Conservation (phyloP, 2,797 vertebrate genomes). For the Mus spretus region DNA sequence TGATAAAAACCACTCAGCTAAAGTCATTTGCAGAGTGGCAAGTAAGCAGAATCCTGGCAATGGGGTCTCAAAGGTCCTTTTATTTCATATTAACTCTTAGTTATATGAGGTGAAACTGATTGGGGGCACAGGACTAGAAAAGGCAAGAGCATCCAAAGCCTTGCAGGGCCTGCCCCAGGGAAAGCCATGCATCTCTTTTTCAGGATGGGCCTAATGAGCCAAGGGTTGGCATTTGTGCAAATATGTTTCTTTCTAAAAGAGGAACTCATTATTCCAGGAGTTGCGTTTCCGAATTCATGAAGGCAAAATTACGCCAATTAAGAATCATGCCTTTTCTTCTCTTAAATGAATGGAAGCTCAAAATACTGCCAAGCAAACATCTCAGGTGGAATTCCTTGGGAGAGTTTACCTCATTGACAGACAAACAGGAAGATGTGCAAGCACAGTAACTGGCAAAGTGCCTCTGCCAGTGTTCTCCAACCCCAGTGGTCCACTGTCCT, state of each 20-base stretch:
- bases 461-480: not conserved
- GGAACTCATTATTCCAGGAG: conserved; percentile 65
- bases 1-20: conserved; percentile 77
- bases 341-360: conserved; percentile 74
- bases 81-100: conserved; percentile 82
- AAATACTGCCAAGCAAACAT: conserved; percentile 76
- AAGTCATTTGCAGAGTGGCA: conserved; percentile 81
- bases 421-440: not conserved
- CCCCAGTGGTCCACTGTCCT: not conserved
- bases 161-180: conserved; percentile 39
- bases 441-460: not conserved
- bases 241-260: conserved; percentile 69
- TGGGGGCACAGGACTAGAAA: conserved; percentile 41
- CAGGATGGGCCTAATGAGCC: conserved; percentile 44
- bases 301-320: conserved; percentile 72
- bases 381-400: conserved; percentile 47
- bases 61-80: conserved; percentile 70
- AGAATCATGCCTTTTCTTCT: conserved; percentile 78
- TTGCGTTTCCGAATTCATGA: conserved; percentile 64
- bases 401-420: conserved; percentile 25
- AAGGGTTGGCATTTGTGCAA: conserved; percentile 71
- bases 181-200: conserved; percentile 41
- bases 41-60: conserved; percentile 73
- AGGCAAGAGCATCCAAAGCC: conserved; percentile 30
- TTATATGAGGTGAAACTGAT: conserved; percentile 38